Base-by-base conservation (phyloP, 2,888 invertebrate species). In the Plagodis dolabraria region DNA sequence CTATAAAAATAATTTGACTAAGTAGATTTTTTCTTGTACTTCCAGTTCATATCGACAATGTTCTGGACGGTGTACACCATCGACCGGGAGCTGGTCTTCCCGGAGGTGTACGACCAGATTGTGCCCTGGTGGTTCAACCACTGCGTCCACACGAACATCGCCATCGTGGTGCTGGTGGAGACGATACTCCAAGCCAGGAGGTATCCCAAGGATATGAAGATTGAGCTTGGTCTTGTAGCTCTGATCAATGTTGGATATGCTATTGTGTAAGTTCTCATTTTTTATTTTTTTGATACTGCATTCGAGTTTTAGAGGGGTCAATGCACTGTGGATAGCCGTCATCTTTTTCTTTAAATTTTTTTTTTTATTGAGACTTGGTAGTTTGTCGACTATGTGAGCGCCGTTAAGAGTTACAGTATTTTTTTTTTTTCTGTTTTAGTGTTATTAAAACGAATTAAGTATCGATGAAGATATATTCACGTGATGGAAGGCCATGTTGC, bases 91-190 rank as follows among this genome's bases (percentile, higher is more conserved):
- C 84, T 94, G 71, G 93, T 94, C 36, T 94, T 93, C 77, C 94
- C 94, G 0, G 67, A 72, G 57, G 80, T 88, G 9, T 87, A 93
- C 71, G 94, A 94, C 68, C 72, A 78, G 52, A 82, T 94, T 10
- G 86, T 94, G 0, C 94, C 94, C 0, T 85, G 87, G 80, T 94
- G 94, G 93, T 86, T 94, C 74, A 94, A 94, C 82, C 94, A 94
- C 66, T 92, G 93, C 61, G 87, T 94, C 36, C 94, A 94, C 76
- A 93, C 94, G 0, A 89, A 92, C 70, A 94, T 94, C 49, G 65
- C 89, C 0, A 73, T 93, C 0, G 85, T 94, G 11, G 69, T 94
- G 2, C 61, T 90, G 5, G 64, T 93, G 4, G 94, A 94, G 66
- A 85, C 93, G 0, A 33, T 91, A 0, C 82, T 92, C n/a, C 85